Conservation (phyloP, 1,140 invertebrate species). For the Drosophila trapezifrons region DNA sequence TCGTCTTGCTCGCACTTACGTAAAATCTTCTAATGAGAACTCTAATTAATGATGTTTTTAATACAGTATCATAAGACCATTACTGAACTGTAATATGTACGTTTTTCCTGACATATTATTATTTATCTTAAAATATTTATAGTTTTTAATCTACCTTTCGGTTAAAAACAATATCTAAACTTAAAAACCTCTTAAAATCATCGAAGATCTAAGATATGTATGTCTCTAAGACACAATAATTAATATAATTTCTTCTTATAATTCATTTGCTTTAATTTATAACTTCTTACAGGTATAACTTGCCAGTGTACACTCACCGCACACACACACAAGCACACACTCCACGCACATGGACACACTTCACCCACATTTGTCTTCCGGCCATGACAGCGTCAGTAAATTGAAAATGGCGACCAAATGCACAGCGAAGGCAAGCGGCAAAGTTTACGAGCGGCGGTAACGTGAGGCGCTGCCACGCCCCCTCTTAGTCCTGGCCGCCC, state of each 20-base stretch:
- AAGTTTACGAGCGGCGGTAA: slow-evolving; percentile 39
- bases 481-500: background rate
- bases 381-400: slow-evolving; percentile 74
- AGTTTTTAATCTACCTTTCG: background rate
- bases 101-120: no score
- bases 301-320: background rate
- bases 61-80: no score
- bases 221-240: no score
- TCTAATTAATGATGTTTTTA: no score
- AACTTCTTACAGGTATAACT: background rate
- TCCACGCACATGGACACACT: slow-evolving; percentile 31
- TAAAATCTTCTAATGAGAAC: no score
- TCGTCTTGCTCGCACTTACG: no score
- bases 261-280: background rate
- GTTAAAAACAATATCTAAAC: no score
- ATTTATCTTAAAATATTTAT: no score
- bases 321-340: slow-evolving; percentile 20
- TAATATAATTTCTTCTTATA: background rate
- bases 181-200: background rate
- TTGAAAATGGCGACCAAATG: slow-evolving; percentile 72
- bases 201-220: background rate
- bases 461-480: slow-evolving; percentile 12
- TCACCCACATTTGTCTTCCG: slow-evolving; percentile 68
- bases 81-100: background rate
- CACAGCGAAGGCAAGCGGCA: slow-evolving; percentile 44